Evolutionary conservation across 2,888 invertebrate species (phyloP).

Genomic region (Eudemis profundana): DNA sequence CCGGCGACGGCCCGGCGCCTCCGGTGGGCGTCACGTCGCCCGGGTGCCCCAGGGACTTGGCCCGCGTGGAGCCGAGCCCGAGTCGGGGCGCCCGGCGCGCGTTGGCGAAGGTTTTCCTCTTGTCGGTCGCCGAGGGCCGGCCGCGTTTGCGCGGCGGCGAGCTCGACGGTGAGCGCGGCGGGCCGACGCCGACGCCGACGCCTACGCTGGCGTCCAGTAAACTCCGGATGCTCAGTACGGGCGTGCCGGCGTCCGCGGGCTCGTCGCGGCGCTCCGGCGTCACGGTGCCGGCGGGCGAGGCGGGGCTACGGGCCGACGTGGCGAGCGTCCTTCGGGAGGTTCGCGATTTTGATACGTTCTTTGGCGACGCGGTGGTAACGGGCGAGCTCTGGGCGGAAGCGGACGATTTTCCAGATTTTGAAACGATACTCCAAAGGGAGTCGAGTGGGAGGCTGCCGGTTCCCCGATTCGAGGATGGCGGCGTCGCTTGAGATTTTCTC

Average conservation of each 20-base stretch:
- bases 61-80: constrained; percentile 50
- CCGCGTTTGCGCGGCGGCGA: constrained; percentile 46
- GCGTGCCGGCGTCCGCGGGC: constrained; percentile 66
- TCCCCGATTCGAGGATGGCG: neutral
- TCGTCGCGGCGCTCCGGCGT: constrained; percentile 68
- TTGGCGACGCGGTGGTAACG: neutral
- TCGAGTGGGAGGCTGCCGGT: neutral
- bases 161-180: neutral
- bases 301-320: neutral
- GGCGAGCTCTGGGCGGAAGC: neutral
- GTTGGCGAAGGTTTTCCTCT: constrained; percentile 64
- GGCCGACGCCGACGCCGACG: neutral
- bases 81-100: constrained; percentile 54
- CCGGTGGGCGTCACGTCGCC: constrained; percentile 73
- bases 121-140: constrained; percentile 45
- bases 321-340: neutral
- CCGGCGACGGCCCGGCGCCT: constrained; percentile 65
- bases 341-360: neutral
- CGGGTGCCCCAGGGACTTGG: constrained; percentile 58
- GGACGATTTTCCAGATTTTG: neutral
- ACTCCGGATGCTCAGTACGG: constrained; percentile 46
- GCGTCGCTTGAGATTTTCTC: neutral
- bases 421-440: neutral
- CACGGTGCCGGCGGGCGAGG: constrained; percentile 50
- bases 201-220: constrained; percentile 8